Conservation (phyloP, 2,113 vertebrate species). For the Hippocampus barbouri region DNA sequence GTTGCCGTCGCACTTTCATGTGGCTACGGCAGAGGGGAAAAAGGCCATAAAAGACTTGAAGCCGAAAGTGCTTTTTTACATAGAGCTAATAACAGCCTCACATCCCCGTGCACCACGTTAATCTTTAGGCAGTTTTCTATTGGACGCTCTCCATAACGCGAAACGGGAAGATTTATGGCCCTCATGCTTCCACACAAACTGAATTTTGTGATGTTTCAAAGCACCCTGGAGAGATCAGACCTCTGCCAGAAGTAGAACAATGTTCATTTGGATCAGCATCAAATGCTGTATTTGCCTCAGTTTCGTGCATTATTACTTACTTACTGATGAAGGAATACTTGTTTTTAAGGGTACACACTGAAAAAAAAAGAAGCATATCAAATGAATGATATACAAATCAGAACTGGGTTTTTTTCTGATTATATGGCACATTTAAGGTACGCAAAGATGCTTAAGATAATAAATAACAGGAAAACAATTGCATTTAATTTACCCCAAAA, state of each 20-base stretch:
- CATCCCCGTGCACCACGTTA: slow-evolving; percentile 41
- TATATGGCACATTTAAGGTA: no score
- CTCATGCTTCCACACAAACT: slow-evolving; percentile 33
- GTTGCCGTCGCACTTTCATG: slow-evolving; percentile 54
- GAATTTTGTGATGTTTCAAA: slow-evolving; percentile 26
- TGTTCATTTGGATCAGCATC: neutral
- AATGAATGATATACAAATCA: no score
- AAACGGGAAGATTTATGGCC: slow-evolving; percentile 47
- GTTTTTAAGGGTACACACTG: no score
- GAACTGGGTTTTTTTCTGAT: no score
- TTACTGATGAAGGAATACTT: no score
- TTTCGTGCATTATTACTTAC: no score
- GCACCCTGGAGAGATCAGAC: slow-evolving; percentile 11
- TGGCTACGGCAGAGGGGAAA: slow-evolving; percentile 43
- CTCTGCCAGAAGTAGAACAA: neutral
- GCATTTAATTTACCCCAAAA: no score
- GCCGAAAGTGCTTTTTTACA: slow-evolving; percentile 48
- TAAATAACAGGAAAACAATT: no score
- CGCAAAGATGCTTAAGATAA: no score
- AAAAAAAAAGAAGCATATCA: no score
- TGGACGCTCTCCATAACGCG: slow-evolving; percentile 22
- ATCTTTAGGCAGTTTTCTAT: slow-evolving; percentile 30
- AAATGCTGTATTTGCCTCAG: neutral
- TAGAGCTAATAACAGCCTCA: slow-evolving; percentile 42
- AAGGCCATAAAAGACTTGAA: slow-evolving; percentile 52